phyloP scores from a whole-genome alignment of 2,888 invertebrate species.

The Agriopis leucophaearia region DNA sequence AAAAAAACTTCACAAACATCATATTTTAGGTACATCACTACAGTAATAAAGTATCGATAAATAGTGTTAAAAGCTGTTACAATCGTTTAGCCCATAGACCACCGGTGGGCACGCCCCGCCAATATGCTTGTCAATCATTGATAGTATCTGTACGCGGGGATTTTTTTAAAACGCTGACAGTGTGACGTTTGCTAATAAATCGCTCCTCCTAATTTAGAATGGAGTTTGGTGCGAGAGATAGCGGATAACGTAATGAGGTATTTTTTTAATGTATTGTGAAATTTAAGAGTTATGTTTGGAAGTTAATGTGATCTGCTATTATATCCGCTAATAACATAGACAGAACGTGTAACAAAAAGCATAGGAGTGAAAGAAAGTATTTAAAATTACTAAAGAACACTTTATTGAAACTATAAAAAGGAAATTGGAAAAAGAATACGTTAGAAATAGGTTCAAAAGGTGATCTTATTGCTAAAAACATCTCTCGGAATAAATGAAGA shows the following conservation, averaged over 20 bases:
- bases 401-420: too few species aligned
- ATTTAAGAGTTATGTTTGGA: too few species aligned
- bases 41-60: slow-evolving; percentile 31
- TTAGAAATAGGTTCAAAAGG: too few species aligned
- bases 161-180: slow-evolving; percentile 55
- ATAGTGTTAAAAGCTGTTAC: slow-evolving; percentile 25
- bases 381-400: too few species aligned
- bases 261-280: too few species aligned
- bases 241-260: slow-evolving; percentile 12
- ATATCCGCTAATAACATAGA: too few species aligned
- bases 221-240: slow-evolving; percentile 28
- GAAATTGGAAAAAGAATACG: too few species aligned
- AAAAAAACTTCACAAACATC: not conserved
- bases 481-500: too few species aligned
- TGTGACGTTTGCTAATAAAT: slow-evolving; percentile 55
- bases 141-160: slow-evolving; percentile 57
- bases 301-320: too few species aligned
- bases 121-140: slow-evolving; percentile 58
- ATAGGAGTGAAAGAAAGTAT: too few species aligned
- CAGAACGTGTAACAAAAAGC: too few species aligned
- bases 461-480: too few species aligned
- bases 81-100: slow-evolving; percentile 48
- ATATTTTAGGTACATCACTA: slow-evolving; percentile 6
- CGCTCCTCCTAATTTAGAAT: slow-evolving; percentile 55
- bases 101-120: slow-evolving; percentile 58